A percentile compares a stretch with the other conserved stretches of the same genome.
Evolutionary conservation across 2,113 vertebrate species (phyloP).

Genomic region (Machaerirhynchus nigripectus): DNA sequence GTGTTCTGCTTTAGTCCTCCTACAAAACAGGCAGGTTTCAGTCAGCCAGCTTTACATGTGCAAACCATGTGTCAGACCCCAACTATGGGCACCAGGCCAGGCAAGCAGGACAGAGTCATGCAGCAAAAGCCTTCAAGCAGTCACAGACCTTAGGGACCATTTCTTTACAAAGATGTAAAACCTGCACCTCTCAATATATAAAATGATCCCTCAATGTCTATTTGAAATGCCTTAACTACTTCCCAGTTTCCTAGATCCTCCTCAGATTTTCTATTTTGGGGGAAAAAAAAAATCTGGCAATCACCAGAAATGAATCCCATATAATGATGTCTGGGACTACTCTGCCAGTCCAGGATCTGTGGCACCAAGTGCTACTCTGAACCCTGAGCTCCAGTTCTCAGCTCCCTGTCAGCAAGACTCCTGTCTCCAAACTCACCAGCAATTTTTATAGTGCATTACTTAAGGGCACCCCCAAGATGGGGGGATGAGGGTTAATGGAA

Average conservation of each 20-base stretch:
- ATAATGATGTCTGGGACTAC: background rate
- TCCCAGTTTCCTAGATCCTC: background rate
- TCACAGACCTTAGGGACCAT: background rate
- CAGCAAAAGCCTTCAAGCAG: background rate
- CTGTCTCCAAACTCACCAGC: background rate
- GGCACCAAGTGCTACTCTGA: background rate
- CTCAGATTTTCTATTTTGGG: background rate
- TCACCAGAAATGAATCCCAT: background rate
- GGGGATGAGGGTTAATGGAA: background rate
- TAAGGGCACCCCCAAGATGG: background rate
- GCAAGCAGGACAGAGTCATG: background rate
- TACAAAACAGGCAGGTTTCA: slow-evolving; percentile 34
- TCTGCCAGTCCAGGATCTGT: background rate
- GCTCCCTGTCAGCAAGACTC: background rate
- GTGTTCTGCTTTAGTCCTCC: slow-evolving; percentile 65
- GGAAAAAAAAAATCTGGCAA: background rate
- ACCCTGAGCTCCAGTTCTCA: background rate
- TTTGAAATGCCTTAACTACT: background rate
- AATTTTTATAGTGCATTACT: background rate
- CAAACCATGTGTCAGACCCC: background rate
- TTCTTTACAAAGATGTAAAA: background rate
- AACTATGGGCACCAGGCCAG: background rate
- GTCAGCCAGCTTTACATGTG: background rate
- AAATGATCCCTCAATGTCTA: background rate
- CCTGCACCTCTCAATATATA: background rate